Base-by-base conservation (phyloP, 2,113 vertebrate species). In the Callopanchax toddi region DNA sequence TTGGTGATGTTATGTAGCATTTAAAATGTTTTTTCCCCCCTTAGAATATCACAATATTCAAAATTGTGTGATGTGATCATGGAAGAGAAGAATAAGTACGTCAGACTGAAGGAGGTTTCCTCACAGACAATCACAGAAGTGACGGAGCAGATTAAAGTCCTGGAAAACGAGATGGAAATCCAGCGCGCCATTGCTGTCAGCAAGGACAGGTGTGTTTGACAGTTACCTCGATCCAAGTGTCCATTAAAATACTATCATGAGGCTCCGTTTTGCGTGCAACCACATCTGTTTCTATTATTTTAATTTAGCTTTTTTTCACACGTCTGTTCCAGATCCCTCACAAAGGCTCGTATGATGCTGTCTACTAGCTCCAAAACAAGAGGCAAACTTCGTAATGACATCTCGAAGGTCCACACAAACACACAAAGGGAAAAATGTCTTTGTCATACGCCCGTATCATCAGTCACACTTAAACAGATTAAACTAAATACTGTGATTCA, bases 71-170 rank as follows among this genome's bases (percentile, higher is more conserved):
- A 94, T 22, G 55, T 89, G 52, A 53, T 96, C 36, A 87, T 87
- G 67, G 90, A 68, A 16, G 95, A 98, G 90, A 94, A 91, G 79
- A 93, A 93, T 13, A 98, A 95, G 82, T 94, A 91, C 62, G 81
- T 95, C n/a, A 87, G 88, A 20, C 87, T 97, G 58, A 91, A 94
- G 74, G 81, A 91, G 44, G 81, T 74, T 54, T 90, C 93, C 68
- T 91, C 92, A 6, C 93, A 95, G 71, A 92, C 91, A 16, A 85
- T 88, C 39, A 82, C 78, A 10, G 94, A 96, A 87, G 83, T 94
- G 67, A 90, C 61, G 60, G 92, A 93, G 39, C 89, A 86, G 43
- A 52, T 93, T 43, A 92, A 92, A 79, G 86, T 94, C 58, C 84
- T 93, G 71, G 89, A 91, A 77, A 95, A 95, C 55, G 92, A 95